Evolutionary conservation across 2,888 invertebrate genomes (phyloP).

Genomic region (Ornithoptera priamus): DNA sequence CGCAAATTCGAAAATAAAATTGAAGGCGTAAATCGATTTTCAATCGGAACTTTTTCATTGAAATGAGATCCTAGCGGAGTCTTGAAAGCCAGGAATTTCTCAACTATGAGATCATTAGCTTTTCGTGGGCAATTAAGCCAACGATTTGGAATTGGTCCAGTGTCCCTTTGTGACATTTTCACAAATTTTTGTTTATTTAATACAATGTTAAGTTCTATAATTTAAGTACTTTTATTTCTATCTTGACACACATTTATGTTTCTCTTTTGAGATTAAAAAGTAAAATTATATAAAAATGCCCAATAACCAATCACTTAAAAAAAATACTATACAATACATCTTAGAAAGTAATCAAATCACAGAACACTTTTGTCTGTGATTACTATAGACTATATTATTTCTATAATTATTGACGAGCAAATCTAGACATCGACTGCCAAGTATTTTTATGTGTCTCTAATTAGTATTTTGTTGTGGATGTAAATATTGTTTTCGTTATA

Average conservation of each 20-base stretch:
- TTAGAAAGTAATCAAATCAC: slow-evolving; percentile 3
- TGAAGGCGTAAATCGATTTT: slow-evolving; percentile 90
- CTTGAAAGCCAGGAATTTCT: slow-evolving; percentile 96
- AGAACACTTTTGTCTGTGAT: neutral
- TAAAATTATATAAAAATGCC: slow-evolving; percentile 5
- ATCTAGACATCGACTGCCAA: neutral
- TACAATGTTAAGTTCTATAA: slow-evolving; percentile 24
- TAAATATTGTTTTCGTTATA: no score
- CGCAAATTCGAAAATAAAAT: slow-evolving; percentile 92
- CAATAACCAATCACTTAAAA: slow-evolving; percentile 5
- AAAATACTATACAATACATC: neutral
- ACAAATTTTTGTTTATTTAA: slow-evolving; percentile 25
- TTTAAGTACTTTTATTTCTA: neutral
- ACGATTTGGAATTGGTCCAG: slow-evolving; percentile 88
- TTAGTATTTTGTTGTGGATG: no score
- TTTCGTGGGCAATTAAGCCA: slow-evolving; percentile 95
- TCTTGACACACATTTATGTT: slow-evolving; percentile 4
- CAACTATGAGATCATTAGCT: slow-evolving; percentile 84
- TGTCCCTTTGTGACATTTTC: slow-evolving; percentile 63
- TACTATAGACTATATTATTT: neutral
- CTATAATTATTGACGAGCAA: neutral
- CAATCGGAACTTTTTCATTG: slow-evolving; percentile 90
- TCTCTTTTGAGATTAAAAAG: neutral
- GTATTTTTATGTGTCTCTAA: no score
- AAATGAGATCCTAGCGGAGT: slow-evolving; percentile 93